Evolutionary conservation across 2,797 vertebrate genomes (phyloP).

Genomic region (Peromyscus melanophrys): DNA sequence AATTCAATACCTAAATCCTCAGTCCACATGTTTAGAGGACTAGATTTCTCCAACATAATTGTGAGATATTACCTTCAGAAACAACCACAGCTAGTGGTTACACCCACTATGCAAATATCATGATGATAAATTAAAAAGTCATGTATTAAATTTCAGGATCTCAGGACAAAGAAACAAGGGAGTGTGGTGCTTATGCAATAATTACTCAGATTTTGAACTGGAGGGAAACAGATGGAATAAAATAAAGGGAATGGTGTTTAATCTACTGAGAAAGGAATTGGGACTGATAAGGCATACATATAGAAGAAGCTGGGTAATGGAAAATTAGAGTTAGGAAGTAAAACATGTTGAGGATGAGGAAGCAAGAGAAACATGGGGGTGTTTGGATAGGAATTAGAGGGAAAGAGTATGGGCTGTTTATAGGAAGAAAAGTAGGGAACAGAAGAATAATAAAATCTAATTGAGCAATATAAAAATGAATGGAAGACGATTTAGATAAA

Average conservation of each 20-base stretch:
- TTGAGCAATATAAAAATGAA: background rate
- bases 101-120: background rate
- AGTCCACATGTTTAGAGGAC: background rate
- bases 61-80: background rate
- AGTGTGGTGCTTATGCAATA: background rate
- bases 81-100: background rate
- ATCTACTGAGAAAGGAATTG: background rate
- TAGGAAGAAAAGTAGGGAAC: background rate
- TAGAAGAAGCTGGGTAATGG: background rate
- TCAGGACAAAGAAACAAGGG: background rate
- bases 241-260: background rate
- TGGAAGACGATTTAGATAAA: background rate
- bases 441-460: background rate
- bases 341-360: background rate
- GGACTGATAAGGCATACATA: background rate
- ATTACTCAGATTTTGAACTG: background rate
- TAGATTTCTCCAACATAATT: background rate
- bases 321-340: background rate
- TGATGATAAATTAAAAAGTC: background rate
- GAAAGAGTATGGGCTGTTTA: background rate
- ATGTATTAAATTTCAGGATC: background rate
- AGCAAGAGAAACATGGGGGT: background rate
- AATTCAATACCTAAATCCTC: background rate
- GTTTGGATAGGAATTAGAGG: too few relatives aligned
- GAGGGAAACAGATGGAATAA: background rate